Evolutionary conservation across 2,888 invertebrate species (phyloP).

Genomic region (Anoplius nigerrimus): DNA sequence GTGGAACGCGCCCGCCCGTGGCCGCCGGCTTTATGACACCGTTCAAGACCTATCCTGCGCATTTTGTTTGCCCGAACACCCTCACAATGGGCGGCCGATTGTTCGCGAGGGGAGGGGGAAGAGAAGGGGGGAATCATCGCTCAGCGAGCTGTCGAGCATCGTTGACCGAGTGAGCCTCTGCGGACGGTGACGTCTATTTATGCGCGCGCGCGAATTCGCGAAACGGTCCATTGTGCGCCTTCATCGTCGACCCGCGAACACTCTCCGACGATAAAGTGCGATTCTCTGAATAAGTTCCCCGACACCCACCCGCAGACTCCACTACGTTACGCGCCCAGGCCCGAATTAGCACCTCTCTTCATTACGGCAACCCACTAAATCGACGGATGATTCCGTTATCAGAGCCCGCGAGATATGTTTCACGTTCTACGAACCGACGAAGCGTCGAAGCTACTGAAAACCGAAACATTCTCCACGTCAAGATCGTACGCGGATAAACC

Average conservation of each 20-base stretch:
- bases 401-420: no score
- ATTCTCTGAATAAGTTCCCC: no score
- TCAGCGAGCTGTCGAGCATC: conserved; percentile 29
- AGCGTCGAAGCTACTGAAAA: neutral
- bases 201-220: neutral
- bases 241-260: no score
- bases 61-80: conserved; percentile 16
- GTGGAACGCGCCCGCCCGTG: neutral
- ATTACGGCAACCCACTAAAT: no score
- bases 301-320: no score
- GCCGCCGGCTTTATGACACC: conserved; percentile 26
- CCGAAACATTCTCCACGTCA: conserved; percentile 15
- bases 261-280: no score
- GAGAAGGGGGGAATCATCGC: conserved; percentile 27
- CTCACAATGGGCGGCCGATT: conserved; percentile 16
- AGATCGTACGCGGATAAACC: neutral
- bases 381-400: no score
- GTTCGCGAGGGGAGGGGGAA: no score
- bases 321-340: no score
- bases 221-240: conserved; percentile 17
- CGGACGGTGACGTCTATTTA: no score
- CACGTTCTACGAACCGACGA: no score
- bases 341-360: no score
- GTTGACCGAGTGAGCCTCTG: neutral
- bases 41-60: conserved; percentile 34